Percentiles rank a stretch among this genome's conserved stretches.
phyloP scores from a whole-genome alignment of 2,888 invertebrate species.

The Amiota mariae region DNA sequence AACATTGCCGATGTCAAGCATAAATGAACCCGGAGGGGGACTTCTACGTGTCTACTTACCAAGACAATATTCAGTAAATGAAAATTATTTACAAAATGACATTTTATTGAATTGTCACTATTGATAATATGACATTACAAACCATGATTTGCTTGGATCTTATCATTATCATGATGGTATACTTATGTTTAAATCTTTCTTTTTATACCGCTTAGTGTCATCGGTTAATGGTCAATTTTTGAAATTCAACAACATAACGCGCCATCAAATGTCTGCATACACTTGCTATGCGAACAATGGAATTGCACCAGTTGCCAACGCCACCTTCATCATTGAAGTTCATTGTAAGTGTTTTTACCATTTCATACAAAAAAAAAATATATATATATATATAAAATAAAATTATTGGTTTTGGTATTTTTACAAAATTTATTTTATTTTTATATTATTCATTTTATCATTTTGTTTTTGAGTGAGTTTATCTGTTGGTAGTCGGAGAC shows the following conservation, averaged over 20 bases:
- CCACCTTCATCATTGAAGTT: slow-evolving; percentile 88
- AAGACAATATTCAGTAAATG: slow-evolving; percentile 23
- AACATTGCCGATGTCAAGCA: neutral
- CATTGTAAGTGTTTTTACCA: slow-evolving; percentile 83
- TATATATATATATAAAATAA: too few species aligned
- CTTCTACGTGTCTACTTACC: neutral
- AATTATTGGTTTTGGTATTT: neutral
- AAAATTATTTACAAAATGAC: slow-evolving; percentile 30
- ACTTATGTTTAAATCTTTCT: neutral
- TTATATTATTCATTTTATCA: neutral
- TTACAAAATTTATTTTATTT: neutral
- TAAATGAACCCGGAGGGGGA: neutral
- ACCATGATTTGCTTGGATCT: slow-evolving; percentile 23
- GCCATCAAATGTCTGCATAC: slow-evolving; percentile 84
- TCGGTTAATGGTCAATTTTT: slow-evolving; percentile 85
- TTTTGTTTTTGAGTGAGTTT: neutral
- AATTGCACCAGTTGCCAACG: slow-evolving; percentile 86
- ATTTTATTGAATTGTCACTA: slow-evolving; percentile 29
- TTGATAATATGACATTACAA: slow-evolving; percentile 24
- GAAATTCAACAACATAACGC: slow-evolving; percentile 83
- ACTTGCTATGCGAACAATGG: slow-evolving; percentile 87
- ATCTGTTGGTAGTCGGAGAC: too few species aligned
- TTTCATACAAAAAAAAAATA: too few species aligned
- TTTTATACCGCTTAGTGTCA: slow-evolving; percentile 75
- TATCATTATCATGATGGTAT: neutral